Evolutionary conservation across 2,888 invertebrate genomes (phyloP).

Genomic region (Didymodactylos carnosus): DNA sequence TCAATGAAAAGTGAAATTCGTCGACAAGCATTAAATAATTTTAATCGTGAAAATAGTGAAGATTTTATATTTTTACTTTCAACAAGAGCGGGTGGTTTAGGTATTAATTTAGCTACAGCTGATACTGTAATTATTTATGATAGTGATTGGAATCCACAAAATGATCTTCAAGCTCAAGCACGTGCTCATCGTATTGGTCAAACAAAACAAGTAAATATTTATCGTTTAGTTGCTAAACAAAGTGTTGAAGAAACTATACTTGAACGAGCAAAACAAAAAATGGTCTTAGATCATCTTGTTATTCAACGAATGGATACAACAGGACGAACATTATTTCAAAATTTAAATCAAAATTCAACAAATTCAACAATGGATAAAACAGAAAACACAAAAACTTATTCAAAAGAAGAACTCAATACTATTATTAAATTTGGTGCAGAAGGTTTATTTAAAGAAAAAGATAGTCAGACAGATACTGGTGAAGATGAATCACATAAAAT

Average conservation of each 20-base stretch:
- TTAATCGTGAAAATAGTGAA: slow-evolving; percentile 80
- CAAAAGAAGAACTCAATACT: slow-evolving; percentile 85
- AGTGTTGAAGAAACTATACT: slow-evolving; percentile 98
- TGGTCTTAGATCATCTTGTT: slow-evolving; percentile 93
- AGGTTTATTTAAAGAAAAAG: slow-evolving; percentile 88
- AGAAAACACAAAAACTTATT: slow-evolving; percentile 54
- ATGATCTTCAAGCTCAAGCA: slow-evolving; percentile 92
- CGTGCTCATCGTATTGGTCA: slow-evolving; percentile 95
- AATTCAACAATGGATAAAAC: slow-evolving; percentile 40
- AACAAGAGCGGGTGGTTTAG: slow-evolving; percentile 84
- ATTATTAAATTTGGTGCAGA: slow-evolving; percentile 96
- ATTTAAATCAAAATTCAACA: slow-evolving; percentile 16
- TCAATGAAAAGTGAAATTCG: slow-evolving; percentile 86
- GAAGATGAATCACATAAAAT: slow-evolving; percentile 62
- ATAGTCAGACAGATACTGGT: slow-evolving; percentile 38
- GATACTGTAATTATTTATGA: slow-evolving; percentile 98
- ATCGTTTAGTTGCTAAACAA: slow-evolving; percentile 78
- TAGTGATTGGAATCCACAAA: slow-evolving; percentile 99
- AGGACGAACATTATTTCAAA: slow-evolving; percentile 72
- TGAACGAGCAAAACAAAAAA: slow-evolving; percentile 89
- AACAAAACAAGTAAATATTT: slow-evolving; percentile 96
- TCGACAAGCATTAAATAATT: slow-evolving; percentile 87
- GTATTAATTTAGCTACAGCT: slow-evolving; percentile 90
- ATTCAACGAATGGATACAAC: slow-evolving; percentile 99
- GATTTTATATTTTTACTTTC: slow-evolving; percentile 93